phyloP scores from a whole-genome alignment of 2,888 invertebrate genomes.

The Selenia dentaria region DNA sequence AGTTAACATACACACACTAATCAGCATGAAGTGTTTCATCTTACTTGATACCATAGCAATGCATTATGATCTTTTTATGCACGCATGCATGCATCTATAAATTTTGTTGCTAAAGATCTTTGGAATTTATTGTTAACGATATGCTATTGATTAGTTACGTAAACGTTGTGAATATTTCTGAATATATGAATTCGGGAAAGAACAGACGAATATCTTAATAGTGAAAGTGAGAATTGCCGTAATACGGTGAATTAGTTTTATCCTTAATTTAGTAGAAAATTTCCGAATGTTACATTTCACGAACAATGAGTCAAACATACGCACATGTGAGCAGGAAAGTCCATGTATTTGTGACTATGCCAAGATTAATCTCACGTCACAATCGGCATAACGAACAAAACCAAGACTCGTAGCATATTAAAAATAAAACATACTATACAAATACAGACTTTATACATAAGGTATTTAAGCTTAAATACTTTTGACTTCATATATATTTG shows the following conservation, averaged over 20 bases:
- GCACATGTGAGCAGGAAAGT: conserved; percentile 17
- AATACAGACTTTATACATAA: conserved; percentile 5
- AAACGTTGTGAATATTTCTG: no score
- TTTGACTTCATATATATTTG: neutral
- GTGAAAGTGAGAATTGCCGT: conserved; percentile 9
- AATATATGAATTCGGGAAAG: conserved; percentile 12
- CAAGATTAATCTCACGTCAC: conserved; percentile 41
- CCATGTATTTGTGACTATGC: conserved; percentile 32
- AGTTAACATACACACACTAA: no score
- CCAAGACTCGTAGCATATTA: neutral
- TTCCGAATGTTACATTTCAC: conserved; percentile 6
- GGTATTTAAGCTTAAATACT: neutral
- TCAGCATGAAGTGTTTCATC: no score
- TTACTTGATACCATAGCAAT: no score
- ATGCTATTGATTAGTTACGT: no score
- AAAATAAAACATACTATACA: neutral
- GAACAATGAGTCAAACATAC: conserved; percentile 10
- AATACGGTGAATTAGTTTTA: conserved; percentile 6
- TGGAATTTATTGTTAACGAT: no score
- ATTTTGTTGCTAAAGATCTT: no score
- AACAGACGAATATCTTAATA: neutral
- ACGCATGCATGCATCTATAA: no score
- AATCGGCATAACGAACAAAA: conserved; percentile 29
- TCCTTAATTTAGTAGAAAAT: conserved; percentile 1
- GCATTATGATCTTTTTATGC: no score